phyloP scores from a whole-genome alignment of 2,797 vertebrate genomes.

The Tadarida brasiliensis region DNA sequence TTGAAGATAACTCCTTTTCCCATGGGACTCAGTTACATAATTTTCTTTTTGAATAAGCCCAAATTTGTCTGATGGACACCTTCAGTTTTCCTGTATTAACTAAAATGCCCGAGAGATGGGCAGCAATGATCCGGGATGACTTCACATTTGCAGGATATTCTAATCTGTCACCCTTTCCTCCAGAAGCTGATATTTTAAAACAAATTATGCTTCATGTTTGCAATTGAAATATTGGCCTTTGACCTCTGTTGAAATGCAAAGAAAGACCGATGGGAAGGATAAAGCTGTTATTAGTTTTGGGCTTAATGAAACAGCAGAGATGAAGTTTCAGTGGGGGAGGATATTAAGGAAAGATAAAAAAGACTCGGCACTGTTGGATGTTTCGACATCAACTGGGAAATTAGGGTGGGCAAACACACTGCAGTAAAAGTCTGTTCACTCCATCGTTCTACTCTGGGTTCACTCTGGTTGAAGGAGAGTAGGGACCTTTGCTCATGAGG shows the following conservation, averaged over 20 bases:
- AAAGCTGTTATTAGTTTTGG: slow-evolving; percentile 5
- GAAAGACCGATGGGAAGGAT: not conserved
- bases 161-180: not conserved
- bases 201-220: not conserved
- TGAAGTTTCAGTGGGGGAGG: not conserved
- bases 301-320: not conserved
- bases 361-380: not conserved
- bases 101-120: not conserved
- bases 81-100: not conserved
- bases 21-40: not conserved
- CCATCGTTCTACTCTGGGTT: not conserved
- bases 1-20: not conserved
- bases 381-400: not conserved
- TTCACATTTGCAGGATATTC: not conserved
- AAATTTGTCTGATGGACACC: not conserved
- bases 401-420: not conserved
- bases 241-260: not conserved
- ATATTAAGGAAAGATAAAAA: not conserved
- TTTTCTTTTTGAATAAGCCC: slow-evolving; percentile 19
- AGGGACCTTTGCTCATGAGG: not conserved
- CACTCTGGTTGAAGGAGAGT: not conserved
- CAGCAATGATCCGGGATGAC: not conserved
- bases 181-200: not conserved
- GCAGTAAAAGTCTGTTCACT: not conserved
- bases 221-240: not conserved